Base-by-base conservation (phyloP, 2,797 vertebrate species). In the Phyllotis vaccarum region DNA sequence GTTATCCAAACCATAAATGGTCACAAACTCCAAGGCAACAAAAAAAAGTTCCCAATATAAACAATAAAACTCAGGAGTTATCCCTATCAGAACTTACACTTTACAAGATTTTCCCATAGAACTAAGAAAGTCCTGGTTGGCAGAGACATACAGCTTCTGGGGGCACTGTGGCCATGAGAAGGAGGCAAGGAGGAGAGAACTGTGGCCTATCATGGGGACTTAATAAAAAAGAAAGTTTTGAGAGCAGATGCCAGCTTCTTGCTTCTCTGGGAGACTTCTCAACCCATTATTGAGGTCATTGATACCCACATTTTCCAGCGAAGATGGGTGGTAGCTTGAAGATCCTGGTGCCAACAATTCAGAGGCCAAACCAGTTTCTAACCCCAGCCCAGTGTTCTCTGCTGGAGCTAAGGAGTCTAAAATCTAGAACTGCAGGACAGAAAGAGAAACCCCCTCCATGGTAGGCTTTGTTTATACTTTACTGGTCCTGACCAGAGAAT, bases 201-300 rank as follows among this genome's bases (percentile, higher is more conserved):
- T 2, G 3, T 58, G 17, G 14, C 54, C 7, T 0, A 11, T 24
- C 24, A 72, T 74, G 49, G 76, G 64, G 40, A 12, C 37, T 85
- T 46, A 43, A 89, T 43, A 52, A 86, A 94, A 83, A 91, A 90
- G 37, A 14, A 78, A n/a, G 49, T 86, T 91, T 76, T 86, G 86
- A 78, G 83, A 86, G 54, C 17, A 80, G 52, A 27, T 66, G 43
- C 86, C 52, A 81, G 34, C 56, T 49, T 24, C 19, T 31, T 21
- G 46, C 21, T 54, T 40, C 52, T 96, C 52, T 81, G 7, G 2
- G 68, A 72, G 64, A 54, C 14, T 82, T 49, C 52, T 27, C 43
- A 13, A 64, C 78, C n/a, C n/a, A 8, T 54, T 27, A 13, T 31
- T 16, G 46, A 82, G 24, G 62, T 43, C 21, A 2, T 58, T 83